A percentile compares a stretch with the other conserved stretches of the same genome.
phyloP scores from a whole-genome alignment of 2,113 vertebrate genomes.

The Shinisaurus crocodilurus region DNA sequence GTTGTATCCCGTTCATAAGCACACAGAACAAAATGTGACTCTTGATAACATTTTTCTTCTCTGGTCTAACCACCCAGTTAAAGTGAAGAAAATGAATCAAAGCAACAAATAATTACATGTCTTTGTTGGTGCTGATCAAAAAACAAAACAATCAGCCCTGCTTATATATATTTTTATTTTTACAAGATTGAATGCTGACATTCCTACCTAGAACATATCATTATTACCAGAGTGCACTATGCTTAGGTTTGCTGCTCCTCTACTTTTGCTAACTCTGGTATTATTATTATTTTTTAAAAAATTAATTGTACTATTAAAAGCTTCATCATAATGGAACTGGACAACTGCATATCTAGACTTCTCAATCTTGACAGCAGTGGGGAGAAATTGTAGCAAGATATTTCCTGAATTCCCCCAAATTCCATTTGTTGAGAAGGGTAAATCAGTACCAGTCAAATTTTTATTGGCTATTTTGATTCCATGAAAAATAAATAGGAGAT shows the following conservation, averaged over 20 bases:
- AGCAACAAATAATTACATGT: constrained; percentile 54
- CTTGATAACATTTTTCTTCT: neutral
- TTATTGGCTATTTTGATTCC: neutral
- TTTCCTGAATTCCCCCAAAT: constrained; percentile 13
- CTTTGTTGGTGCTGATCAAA: constrained; percentile 41
- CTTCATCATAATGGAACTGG: constrained; percentile 46
- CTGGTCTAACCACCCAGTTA: constrained; percentile 30
- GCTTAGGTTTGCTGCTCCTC: constrained; percentile 44
- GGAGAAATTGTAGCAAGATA: neutral
- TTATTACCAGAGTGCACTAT: constrained; percentile 56
- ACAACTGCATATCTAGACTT: constrained; percentile 34
- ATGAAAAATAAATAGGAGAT: neutral
- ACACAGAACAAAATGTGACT: constrained; percentile 24
- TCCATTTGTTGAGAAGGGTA: neutral
- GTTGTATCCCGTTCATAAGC: constrained; percentile 26
- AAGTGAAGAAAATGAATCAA: constrained; percentile 48
- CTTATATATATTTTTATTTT: constrained; percentile 64
- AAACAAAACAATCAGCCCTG: constrained; percentile 20
- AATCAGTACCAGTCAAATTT: neutral
- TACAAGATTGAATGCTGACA: constrained; percentile 48
- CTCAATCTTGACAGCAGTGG: neutral
- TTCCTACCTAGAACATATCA: constrained; percentile 52
- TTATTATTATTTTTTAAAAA: too few relatives aligned
- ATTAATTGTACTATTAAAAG: constrained; percentile 39
- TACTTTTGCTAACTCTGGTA: constrained; percentile 47